Conservation (phyloP, 2,888 invertebrate species). For the Epinotia demarniana region DNA sequence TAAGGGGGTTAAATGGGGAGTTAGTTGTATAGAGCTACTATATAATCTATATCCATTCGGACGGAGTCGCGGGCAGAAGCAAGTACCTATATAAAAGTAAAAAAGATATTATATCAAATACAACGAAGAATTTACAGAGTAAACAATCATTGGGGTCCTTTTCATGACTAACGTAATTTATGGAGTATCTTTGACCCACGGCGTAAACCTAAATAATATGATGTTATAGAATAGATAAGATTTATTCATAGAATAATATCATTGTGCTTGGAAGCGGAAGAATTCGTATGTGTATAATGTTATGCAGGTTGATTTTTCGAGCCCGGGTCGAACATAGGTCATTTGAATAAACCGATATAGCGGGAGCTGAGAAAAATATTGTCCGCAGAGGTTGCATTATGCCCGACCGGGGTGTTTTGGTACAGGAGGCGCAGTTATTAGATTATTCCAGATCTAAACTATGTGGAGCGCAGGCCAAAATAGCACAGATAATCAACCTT, state of each 20-base stretch:
- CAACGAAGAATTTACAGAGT: too few relatives aligned
- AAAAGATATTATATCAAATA: too few relatives aligned
- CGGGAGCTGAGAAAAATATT: slow-evolving; percentile 79
- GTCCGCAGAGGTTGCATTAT: slow-evolving; percentile 77
- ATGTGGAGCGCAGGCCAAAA: slow-evolving; percentile 11
- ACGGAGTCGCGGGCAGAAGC: too few relatives aligned
- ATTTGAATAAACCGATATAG: slow-evolving; percentile 84
- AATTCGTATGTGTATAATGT: slow-evolving; percentile 83
- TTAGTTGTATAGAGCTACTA: too few relatives aligned
- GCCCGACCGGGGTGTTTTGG: slow-evolving; percentile 67
- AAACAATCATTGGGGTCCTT: too few relatives aligned
- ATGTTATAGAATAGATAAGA: slow-evolving; percentile 57
- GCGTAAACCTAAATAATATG: not conserved
- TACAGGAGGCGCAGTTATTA: slow-evolving; percentile 68
- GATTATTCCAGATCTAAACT: slow-evolving; percentile 65
- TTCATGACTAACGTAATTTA: too few relatives aligned
- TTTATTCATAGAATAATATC: slow-evolving; percentile 80
- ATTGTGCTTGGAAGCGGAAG: slow-evolving; percentile 73
- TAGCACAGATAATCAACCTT: not conserved
- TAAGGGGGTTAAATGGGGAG: too few relatives aligned
- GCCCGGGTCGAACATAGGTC: slow-evolving; percentile 77
- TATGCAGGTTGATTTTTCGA: slow-evolving; percentile 83
- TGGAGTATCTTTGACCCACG: not conserved
- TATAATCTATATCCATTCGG: too few relatives aligned
- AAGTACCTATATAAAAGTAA: too few relatives aligned